These are phyloP conservation scores for Leucosticte australis DNA, from an alignment of 2,113 vertebrate species.

Conservation along the genomic window DNA sequence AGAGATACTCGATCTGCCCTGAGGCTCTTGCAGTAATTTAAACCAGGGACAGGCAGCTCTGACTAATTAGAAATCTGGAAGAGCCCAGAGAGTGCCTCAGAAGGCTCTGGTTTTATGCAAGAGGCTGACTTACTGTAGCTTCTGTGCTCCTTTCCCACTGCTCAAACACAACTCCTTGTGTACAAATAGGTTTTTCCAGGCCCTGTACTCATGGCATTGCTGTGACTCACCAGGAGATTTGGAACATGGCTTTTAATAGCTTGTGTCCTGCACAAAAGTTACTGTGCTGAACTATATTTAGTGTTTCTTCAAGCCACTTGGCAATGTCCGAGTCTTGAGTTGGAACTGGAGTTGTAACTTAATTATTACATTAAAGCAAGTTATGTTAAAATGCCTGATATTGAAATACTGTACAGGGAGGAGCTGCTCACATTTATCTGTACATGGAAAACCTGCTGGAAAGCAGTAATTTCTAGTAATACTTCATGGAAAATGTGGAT, in stretches of 20 bases:
- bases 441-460: not conserved
- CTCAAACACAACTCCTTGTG: not conserved
- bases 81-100: not conserved
- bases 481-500: not conserved
- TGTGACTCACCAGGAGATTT: not conserved
- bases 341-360: not conserved
- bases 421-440: not conserved
- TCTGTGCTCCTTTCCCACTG: not conserved
- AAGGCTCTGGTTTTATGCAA: not conserved
- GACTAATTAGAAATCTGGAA: constrained; percentile 3
- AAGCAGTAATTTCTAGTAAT: not conserved
- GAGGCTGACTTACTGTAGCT: not conserved
- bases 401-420: not conserved
- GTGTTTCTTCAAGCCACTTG: not conserved
- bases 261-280: not conserved
- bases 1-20: not conserved
- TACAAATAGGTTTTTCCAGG: not conserved
- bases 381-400: not conserved
- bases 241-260: constrained; percentile 23
- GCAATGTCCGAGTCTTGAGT: not conserved
- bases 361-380: not conserved
- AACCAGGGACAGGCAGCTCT: not conserved
- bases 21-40: not conserved
- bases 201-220: not conserved
- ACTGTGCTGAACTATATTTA: constrained; percentile 4